Evolutionary conservation across 2,113 vertebrate genomes (phyloP).

Genomic region (Peromyscus californicus): DNA sequence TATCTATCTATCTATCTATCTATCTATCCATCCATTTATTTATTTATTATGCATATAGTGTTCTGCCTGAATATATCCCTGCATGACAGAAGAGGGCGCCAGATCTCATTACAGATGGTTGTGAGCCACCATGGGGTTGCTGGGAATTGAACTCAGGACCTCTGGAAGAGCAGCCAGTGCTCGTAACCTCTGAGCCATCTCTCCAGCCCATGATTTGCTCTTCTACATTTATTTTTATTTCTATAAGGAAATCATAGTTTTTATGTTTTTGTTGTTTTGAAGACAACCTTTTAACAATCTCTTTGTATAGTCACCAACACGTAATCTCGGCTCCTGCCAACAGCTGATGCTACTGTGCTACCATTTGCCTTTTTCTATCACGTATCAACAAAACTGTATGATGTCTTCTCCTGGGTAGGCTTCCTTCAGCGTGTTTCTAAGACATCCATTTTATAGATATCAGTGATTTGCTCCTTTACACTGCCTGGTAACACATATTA

Average conservation of each 20-base stretch:
- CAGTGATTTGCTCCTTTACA: not conserved
- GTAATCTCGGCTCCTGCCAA: not conserved
- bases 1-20: too few relatives aligned
- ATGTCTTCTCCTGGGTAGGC: not conserved
- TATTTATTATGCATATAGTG: too few relatives aligned
- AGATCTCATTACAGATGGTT: too few relatives aligned
- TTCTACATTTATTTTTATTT: constrained; percentile 36
- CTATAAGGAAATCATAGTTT: not conserved
- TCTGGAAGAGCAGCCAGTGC: too few relatives aligned
- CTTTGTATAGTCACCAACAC: not conserved
- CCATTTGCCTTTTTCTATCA: not conserved
- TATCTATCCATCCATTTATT: too few relatives aligned
- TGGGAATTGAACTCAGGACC: too few relatives aligned
- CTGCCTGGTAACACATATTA: not conserved
- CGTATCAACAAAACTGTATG: not conserved
- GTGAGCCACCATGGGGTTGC: too few relatives aligned
- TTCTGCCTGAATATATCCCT: too few relatives aligned
- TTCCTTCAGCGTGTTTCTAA: not conserved
- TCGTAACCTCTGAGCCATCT: too few relatives aligned
- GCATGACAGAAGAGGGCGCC: too few relatives aligned
- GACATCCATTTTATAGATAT: not conserved
- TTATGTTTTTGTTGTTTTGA: not conserved
- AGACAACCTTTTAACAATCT: not conserved
- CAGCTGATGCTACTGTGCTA: not conserved
- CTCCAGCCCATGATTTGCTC: not conserved